A percentile compares a stretch with the other conserved stretches of the same genome.
phyloP scores from a whole-genome alignment of 1,140 invertebrate genomes.

The Elymnias hypermnestra region DNA sequence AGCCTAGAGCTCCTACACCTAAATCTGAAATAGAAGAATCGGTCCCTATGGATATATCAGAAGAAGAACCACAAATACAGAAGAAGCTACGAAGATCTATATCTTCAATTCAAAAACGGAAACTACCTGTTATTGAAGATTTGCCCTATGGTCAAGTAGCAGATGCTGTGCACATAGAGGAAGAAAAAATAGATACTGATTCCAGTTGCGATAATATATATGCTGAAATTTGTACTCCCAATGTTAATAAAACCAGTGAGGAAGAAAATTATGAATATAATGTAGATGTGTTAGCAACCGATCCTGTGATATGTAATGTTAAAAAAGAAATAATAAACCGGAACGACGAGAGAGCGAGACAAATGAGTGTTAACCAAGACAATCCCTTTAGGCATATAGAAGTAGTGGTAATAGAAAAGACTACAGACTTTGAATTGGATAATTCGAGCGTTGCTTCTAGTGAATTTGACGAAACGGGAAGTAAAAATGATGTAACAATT shows the following conservation, averaged over 20 bases:
- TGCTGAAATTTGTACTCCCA: conserved; percentile 77
- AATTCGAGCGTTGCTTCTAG: conserved; percentile 59
- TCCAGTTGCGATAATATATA: conserved; percentile 78
- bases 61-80: conserved; percentile 54
- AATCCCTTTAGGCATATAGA: conserved; percentile 73
- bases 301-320: conserved; percentile 67
- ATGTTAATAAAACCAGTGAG: conserved; percentile 47
- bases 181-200: conserved; percentile 67
- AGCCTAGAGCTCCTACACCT: conserved; percentile 62
- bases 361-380: conserved; percentile 60
- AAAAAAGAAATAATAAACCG: conserved; percentile 66
- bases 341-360: conserved; percentile 62
- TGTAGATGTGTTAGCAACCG: conserved; percentile 58
- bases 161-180: conserved; percentile 61
- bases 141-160: conserved; percentile 73
- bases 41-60: conserved; percentile 54
- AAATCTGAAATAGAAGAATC: conserved; percentile 60
- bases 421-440: conserved; percentile 61
- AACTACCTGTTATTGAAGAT: conserved; percentile 74
- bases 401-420: conserved; percentile 74
- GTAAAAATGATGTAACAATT: conserved; percentile 61
- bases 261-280: conserved; percentile 61
- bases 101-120: conserved; percentile 72
- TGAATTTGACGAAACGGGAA: conserved; percentile 56
- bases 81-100: conserved; percentile 68